Conservation (phyloP, 2,797 vertebrate genomes). For the Anas acuta region DNA sequence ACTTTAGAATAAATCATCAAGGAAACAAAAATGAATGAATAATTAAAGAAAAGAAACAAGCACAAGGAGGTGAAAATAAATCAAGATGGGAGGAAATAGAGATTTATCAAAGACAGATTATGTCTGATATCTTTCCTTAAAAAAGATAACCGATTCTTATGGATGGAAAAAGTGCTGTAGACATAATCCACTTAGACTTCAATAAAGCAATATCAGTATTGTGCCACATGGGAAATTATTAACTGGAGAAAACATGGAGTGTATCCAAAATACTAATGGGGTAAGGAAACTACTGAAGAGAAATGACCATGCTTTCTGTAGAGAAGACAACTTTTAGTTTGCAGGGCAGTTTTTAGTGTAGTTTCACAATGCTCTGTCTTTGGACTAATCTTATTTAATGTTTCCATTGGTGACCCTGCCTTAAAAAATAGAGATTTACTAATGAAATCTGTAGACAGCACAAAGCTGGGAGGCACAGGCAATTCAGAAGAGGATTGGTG, state of each 20-base stretch:
- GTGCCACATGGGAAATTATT: conserved; percentile 53
- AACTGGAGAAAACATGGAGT: conserved; percentile 47
- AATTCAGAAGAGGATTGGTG: conserved; percentile 1
- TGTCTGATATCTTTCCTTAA: conserved; percentile 34
- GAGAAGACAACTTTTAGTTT: neutral
- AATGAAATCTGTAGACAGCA: neutral
- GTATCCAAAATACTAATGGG: conserved; percentile 55
- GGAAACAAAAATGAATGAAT: conserved; percentile 37
- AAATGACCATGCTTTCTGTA: conserved; percentile 34
- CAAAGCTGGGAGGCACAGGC: neutral
- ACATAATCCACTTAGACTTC: conserved; percentile 63
- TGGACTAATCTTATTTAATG: conserved; percentile 20
- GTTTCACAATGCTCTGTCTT: conserved; percentile 1
- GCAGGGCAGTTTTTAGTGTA: neutral
- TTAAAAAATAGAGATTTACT: conserved; percentile 30
- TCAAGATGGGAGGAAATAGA: conserved; percentile 30
- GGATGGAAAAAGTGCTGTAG: conserved; percentile 47
- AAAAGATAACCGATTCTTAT: conserved; percentile 46
- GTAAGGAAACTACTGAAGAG: conserved; percentile 21
- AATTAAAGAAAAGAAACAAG: conserved; percentile 46
- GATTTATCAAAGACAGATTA: conserved; percentile 59
- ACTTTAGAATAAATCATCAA: conserved; percentile 41
- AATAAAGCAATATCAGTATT: conserved; percentile 55
- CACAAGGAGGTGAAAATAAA: conserved; percentile 55
- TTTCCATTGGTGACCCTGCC: neutral